Conservation (phyloP, 2,888 invertebrate genomes). For the Biston betularia region DNA sequence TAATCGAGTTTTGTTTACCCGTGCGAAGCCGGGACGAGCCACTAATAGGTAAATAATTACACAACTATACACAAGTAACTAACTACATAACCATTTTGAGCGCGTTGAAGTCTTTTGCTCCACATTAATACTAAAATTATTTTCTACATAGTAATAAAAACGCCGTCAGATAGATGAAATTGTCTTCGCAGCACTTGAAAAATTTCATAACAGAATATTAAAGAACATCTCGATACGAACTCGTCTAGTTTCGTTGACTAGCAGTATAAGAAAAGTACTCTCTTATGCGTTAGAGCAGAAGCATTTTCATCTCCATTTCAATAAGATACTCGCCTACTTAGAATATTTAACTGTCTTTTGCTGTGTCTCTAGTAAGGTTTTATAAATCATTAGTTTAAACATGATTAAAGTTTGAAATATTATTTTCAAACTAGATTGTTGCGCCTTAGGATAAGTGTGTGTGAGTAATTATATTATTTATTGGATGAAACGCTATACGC, state of each 20-base stretch:
- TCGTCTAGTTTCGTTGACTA: too few species aligned
- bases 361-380: too few species aligned
- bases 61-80: neutral
- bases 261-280: neutral
- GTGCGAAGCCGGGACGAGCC: too few species aligned
- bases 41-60: neutral
- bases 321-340: neutral
- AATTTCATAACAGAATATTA: constrained; percentile 15
- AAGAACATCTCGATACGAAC: neutral
- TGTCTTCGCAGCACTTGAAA: constrained; percentile 1
- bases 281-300: neutral
- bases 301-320: neutral
- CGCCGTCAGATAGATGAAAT: neutral
- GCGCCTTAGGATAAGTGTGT: too few species aligned
- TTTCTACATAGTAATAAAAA: neutral
- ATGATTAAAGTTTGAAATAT: too few species aligned
- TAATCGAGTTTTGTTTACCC: too few species aligned
- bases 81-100: neutral
- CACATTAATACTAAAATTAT: neutral
- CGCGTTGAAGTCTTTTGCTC: constrained; percentile 25
- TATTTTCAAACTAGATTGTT: too few species aligned
- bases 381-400: too few species aligned
- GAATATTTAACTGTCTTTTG: too few species aligned
- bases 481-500: too few species aligned
- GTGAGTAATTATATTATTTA: too few species aligned